Evolutionary conservation across 2,888 invertebrate species (phyloP), one percentile per base, ranked within the genome.

Genomic region (Arge pagana): DNA sequence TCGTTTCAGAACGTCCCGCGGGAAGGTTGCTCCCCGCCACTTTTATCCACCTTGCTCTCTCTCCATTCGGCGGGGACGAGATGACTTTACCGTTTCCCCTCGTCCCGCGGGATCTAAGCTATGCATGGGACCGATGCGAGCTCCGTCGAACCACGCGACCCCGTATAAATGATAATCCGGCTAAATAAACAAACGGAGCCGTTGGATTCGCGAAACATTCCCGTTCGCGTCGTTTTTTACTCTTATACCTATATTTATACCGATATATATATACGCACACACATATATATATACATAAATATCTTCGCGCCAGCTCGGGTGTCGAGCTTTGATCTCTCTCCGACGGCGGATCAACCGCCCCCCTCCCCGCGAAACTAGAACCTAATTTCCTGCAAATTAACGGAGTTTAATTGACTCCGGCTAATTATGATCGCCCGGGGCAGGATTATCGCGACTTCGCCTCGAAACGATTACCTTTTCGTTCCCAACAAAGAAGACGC

Each of bases 121-220:
- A 58, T 59, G 61, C 55, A 48, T 55, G 31, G 51, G 54, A 48
- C 52, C 48, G 57, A 61, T 63, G 11, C 62, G 56, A 59, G 61
- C 62, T 61, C 63, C 61, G 54, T 56, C 41, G 56, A 54, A 42
- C 39, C 39, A 36, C 39, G 45, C 61, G 58, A 53, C 53, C 56
- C 50, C 50, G 55, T 50, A 74, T 76, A 76, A 76, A 76, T 76
- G 75, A 76, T n/a, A n/a, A n/a, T n/a, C n/a, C n/a, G n/a, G n/a
- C 75, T 75, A 74, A 37, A 37, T 50, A 50, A 76, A 76, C 74
- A 76, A 76, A 76, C 74, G 74, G 72, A 74, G 74, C 73, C 73
- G 70, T 70, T 65, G 62, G 62, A 50, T 53, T 42, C 50, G 21
- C 45, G 40, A 26, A 42, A 28, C 18, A 53, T 53, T 35, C 31